Evolutionary conservation across 2,113 vertebrate genomes (phyloP), one percentile per base, ranked within the genome.

Genomic region (Craseonycteris thonglongyai): DNA sequence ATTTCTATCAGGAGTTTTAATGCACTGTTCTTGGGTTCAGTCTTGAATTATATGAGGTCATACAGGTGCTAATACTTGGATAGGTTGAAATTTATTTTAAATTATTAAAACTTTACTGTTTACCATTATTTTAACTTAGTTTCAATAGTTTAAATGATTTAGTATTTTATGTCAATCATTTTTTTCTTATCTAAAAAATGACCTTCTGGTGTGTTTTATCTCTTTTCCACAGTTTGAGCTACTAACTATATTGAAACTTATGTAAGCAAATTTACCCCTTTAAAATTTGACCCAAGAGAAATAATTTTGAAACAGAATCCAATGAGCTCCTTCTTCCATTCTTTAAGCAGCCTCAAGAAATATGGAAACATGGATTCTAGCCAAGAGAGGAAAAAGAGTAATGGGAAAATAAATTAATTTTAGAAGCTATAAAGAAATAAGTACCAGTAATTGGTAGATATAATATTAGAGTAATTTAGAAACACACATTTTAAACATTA

Each of bases 401-500:
- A 96, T 91, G 69, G 35, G 74, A 92, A 97, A 96, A 94, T 86
- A 93, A 90, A 96, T 97, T 96, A 90, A 94, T 93, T 95, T 95
- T 87, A 96, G 75, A 95, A 97, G 59, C 76, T 88, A 88, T 92
- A 89, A 87, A 94, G 21, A 59, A 92, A 91, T 94, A 96, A 86
- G 72, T 93, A 84, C 11, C 56, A 90, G 40, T 91, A 94, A 96
- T 96, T 93, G 58, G 83, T 93, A 91, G 65, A 76, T 96, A 93
- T 84, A 89, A 83, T 84, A 78, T 91, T 85, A 93, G 18, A 91
- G 68, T 80, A 88, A 96, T 88, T 89, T 87, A 87, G 38, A 97
- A 88, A 92, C 89, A 86, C 26, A 96, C 28, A 95, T 63, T 94
- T 95, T 87, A 96, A 94, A 91, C 65, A 86, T 93, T 94, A 92